Conservation (phyloP, 2,888 invertebrate genomes). For the Callimorpha dominula region DNA sequence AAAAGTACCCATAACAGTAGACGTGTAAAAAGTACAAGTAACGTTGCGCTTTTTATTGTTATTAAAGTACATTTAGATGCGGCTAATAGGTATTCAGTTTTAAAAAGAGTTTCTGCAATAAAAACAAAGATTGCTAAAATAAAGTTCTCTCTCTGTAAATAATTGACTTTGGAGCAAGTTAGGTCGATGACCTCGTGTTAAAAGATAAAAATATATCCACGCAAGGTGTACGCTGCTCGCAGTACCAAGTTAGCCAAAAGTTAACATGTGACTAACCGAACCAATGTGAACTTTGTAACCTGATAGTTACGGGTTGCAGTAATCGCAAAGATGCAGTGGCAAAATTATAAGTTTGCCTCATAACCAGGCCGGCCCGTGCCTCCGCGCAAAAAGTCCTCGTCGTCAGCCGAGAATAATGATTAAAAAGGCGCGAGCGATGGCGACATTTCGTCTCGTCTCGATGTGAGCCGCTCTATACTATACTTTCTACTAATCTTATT, state of each 20-base stretch:
- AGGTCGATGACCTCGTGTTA: slow-evolving; percentile 57
- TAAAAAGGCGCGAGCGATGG: slow-evolving; percentile 71
- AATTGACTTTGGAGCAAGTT: slow-evolving; percentile 38
- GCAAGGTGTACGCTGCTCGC: slow-evolving; percentile 58
- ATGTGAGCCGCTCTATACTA: slow-evolving; percentile 40
- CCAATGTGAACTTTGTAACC: slow-evolving; percentile 53
- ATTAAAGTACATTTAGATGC: neutral
- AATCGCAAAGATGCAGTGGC: slow-evolving; percentile 39
- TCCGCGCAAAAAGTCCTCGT: slow-evolving; percentile 73
- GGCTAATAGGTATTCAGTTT: neutral
- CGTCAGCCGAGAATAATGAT: slow-evolving; percentile 74
- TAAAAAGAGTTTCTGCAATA: neutral
- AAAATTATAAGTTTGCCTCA: slow-evolving; percentile 56
- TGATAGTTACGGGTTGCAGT: slow-evolving; percentile 44
- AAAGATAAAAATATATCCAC: slow-evolving; percentile 57
- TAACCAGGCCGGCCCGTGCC: slow-evolving; percentile 59
- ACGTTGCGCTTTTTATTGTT: neutral
- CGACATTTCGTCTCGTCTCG: slow-evolving; percentile 76
- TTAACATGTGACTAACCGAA: slow-evolving; percentile 24
- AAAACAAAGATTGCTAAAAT: slow-evolving; percentile 10
- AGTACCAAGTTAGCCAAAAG: slow-evolving; percentile 42
- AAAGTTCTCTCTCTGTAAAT: slow-evolving; percentile 36
- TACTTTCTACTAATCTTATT: slow-evolving; percentile 43
- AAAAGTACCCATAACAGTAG: neutral
- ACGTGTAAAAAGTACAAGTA: neutral